Evolutionary conservation across 2,797 vertebrate genomes (phyloP).

Genomic region (Cheirogaleus major): DNA sequence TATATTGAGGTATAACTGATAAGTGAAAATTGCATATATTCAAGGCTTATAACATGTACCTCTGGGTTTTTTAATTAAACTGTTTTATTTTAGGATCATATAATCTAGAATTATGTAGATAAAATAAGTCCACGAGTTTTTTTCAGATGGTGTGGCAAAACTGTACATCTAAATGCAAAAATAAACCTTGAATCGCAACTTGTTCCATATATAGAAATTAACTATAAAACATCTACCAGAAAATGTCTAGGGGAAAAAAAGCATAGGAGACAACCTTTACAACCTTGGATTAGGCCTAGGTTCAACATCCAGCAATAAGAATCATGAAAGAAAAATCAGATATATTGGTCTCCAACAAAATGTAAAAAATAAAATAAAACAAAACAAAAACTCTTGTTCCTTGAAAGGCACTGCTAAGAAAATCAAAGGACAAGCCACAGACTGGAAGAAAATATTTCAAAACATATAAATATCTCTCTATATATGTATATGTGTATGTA

Average conservation of each 20-base stretch:
- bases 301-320: background rate
- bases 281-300: background rate
- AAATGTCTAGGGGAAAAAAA: background rate
- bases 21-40: background rate
- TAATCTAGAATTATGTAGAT: background rate
- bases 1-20: background rate
- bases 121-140: background rate
- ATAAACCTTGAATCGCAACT: background rate
- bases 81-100: background rate
- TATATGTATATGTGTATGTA: fast-evolving
- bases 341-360: background rate
- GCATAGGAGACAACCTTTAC: background rate
- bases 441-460: background rate
- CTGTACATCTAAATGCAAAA: background rate
- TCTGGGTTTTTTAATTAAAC: background rate
- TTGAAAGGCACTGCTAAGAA: background rate
- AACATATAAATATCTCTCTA: background rate
- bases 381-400: background rate
- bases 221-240: background rate
- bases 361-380: background rate
- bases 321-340: background rate
- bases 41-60: background rate
- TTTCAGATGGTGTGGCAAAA: background rate
- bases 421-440: background rate
- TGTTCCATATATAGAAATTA: background rate